Conservation (phyloP, 2,113 vertebrate genomes). For the Marmota monax region DNA sequence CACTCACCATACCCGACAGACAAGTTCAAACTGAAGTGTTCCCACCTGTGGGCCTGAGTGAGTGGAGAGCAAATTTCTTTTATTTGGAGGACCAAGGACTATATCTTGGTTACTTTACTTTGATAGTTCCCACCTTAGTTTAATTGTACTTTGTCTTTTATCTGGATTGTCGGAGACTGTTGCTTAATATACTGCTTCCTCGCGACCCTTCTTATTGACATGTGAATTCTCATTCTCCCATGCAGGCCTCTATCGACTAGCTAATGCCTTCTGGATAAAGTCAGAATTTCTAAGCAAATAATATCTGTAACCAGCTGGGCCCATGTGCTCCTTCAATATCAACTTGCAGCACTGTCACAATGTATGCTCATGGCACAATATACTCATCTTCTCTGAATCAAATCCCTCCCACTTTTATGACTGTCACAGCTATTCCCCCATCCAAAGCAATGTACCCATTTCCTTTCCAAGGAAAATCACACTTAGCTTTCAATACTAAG, state of each 20-base stretch:
- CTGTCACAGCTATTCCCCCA: not conserved
- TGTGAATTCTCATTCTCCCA: conserved; percentile 6
- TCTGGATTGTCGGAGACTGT: conserved; percentile 12
- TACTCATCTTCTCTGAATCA: not conserved
- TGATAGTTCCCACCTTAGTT: not conserved
- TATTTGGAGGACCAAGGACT: not conserved
- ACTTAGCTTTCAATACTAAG: not conserved
- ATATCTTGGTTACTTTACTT: not conserved
- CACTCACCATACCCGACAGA: not conserved
- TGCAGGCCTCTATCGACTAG: not conserved
- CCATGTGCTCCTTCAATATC: not conserved
- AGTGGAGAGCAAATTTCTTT: not conserved
- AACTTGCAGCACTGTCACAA: not conserved
- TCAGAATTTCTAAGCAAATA: conserved; percentile 31
- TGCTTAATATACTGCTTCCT: not conserved
- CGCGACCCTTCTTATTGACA: not conserved
- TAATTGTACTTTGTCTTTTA: not conserved
- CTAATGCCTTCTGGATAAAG: not conserved
- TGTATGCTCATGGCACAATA: not conserved
- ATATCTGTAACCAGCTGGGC: not conserved
- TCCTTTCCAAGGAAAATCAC: not conserved
- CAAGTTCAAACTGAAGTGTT: no score
- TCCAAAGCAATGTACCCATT: not conserved
- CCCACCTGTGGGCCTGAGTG: not conserved
- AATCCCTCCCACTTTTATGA: not conserved